Percentiles rank a stretch among this genome's conserved stretches.
Conservation (phyloP, 2,888 invertebrate species). For the Hydriomena furcata region DNA sequence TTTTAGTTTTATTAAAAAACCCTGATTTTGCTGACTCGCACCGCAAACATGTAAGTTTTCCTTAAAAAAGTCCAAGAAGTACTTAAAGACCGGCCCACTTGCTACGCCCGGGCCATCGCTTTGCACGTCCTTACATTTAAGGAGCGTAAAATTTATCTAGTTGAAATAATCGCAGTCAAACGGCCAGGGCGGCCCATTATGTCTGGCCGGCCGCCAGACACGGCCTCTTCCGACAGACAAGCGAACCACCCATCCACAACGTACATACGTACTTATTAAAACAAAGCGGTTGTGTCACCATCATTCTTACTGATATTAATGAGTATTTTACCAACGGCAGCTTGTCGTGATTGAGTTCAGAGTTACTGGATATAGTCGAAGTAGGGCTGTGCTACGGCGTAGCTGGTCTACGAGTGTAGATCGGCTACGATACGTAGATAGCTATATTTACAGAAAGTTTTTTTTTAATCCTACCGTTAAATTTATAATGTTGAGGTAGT, state of each 20-base stretch:
- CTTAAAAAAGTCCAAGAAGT: constrained; percentile 28
- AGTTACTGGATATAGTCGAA: neutral
- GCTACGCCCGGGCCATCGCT: constrained; percentile 36
- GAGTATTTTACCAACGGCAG: neutral
- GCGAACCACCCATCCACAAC: constrained; percentile 45
- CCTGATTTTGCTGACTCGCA: neutral
- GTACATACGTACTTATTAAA: constrained; percentile 38
- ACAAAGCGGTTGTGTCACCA: constrained; percentile 21
- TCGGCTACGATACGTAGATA: neutral
- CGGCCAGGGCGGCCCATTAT: constrained; percentile 59
- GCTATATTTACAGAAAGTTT: neutral
- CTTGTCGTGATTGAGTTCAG: constrained; percentile 2
- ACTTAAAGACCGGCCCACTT: constrained; percentile 34
- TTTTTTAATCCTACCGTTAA: too few species aligned
- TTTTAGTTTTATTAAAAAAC: neutral
- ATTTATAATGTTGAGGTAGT: too few species aligned
- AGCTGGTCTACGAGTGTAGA: neutral
- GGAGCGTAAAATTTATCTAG: constrained; percentile 71
- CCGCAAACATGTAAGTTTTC: constrained; percentile 1
- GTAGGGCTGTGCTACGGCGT: constrained; percentile 1
- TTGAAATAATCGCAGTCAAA: constrained; percentile 68
- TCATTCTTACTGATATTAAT: constrained; percentile 15
- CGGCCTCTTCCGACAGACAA: constrained; percentile 48
- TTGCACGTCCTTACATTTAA: constrained; percentile 66
- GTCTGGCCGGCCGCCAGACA: constrained; percentile 65